Evolutionary conservation across 2,113 vertebrate genomes (phyloP).

Genomic region (Nanger granti): DNA sequence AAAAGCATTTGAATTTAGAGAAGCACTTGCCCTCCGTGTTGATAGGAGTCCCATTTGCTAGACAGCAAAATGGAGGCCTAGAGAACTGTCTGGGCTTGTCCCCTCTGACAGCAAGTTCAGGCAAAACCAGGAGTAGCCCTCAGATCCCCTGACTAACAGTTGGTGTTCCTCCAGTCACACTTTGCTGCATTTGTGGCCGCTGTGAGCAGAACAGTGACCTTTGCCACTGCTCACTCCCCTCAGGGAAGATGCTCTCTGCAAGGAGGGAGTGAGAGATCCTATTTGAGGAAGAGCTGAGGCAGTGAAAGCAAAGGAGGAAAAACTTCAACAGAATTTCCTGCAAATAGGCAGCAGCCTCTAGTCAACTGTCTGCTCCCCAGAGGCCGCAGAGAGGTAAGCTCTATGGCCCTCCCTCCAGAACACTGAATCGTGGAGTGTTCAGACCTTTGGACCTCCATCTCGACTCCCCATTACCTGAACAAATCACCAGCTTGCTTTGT

Average conservation of each 20-base stretch:
- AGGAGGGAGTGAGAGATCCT: not conserved
- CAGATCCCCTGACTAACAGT: not conserved
- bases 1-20: conserved; percentile 5
- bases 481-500: conserved; percentile 40
- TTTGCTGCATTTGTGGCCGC: not conserved
- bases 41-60: not conserved
- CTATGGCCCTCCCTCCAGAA: not conserved
- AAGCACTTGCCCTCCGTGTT: not conserved
- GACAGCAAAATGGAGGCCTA: not conserved
- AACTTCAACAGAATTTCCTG: not conserved
- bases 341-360: conserved; percentile 21
- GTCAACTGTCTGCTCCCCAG: not conserved
- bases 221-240: not conserved
- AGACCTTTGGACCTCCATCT: conserved; percentile 13
- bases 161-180: not conserved
- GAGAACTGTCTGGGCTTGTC: not conserved
- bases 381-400: not conserved
- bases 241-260: not conserved
- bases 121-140: not conserved
- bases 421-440: not conserved
- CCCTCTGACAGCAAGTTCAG: not conserved
- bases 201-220: not conserved
- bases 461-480: not conserved
- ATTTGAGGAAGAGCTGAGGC: not conserved
- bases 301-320: conserved; percentile 4